Conservation (phyloP, 2,888 invertebrate species). For the Hydropsyche betteni region DNA sequence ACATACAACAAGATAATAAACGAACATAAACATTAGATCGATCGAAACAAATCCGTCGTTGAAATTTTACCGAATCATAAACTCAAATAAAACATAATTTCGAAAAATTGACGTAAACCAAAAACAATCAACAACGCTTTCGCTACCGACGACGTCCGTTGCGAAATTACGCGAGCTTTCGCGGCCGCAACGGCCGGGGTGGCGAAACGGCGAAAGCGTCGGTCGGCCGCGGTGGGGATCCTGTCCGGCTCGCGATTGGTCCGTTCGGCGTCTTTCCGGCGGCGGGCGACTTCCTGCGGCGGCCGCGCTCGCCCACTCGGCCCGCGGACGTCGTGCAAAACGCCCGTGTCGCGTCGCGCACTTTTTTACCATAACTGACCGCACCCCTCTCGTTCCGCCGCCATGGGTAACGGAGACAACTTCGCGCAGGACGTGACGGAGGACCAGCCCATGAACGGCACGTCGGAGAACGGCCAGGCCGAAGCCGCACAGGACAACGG, state of each 20-base stretch:
- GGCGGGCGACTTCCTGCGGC: constrained; percentile 42
- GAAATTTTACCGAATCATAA: no score
- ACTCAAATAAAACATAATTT: no score
- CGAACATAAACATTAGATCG: no score
- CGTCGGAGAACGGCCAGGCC: constrained; percentile 72
- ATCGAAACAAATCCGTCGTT: no score
- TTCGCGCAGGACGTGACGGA: constrained; percentile 79
- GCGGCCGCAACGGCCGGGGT: not conserved
- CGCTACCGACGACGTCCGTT: no score
- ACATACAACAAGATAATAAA: no score
- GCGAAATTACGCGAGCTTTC: not conserved
- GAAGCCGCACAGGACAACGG: constrained; percentile 77
- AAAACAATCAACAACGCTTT: no score
- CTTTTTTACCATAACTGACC: constrained; percentile 42
- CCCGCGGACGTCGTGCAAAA: constrained; percentile 66
- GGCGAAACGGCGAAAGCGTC: not conserved
- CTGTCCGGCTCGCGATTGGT: not conserved
- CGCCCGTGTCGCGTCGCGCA: constrained; percentile 55
- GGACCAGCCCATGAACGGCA: constrained; percentile 73
- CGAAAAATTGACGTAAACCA: no score
- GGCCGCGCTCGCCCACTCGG: constrained; percentile 25
- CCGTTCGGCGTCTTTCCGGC: constrained; percentile 47
- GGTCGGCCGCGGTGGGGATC: not conserved
- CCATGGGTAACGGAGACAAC: constrained; percentile 82
- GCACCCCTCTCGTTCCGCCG: constrained; percentile 52